Base-by-base conservation (phyloP, 2,113 vertebrate genomes). In the Otis tarda region DNA sequence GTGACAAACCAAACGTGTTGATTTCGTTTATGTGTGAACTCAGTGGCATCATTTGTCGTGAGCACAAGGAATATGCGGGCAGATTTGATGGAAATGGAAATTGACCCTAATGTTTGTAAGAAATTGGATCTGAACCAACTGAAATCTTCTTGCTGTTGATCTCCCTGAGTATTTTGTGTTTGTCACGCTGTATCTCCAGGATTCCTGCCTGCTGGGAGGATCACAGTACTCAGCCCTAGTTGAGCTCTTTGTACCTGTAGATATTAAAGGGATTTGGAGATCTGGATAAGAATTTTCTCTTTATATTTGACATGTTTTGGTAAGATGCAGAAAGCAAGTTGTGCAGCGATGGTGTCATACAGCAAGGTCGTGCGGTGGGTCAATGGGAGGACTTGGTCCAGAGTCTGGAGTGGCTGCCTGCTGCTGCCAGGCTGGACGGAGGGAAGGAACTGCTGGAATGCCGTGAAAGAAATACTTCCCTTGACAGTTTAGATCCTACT, bases 21-120 rank as follows among this genome's bases (percentile, higher is more conserved):
- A 52, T 83, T 92, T 87, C 14, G 1, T 79, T 64, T 73, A 80
- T 81, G 57, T 23, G 10, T 73, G 94, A 91, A 91, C 91, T 55
- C 50, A 61, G 4, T 5, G 19, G 60, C 13, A 12, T 53, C 1
- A 30, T 64, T 84, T 79, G 37, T 73, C 28, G 37, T 7, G 70
- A 96, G 43, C 74, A 55, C 7, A 0, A 81, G 88, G 65, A 78
- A 53, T 59, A 37, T 45, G 25, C 21, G 57, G 59, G 75, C 88
- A 79, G 43, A 78, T 87, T 79, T 92, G 94, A 76, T 79, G 71
- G 87, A 79, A 87, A 84, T 89, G 87, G 91, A 85, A 95, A 84
- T 82, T 39, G 78, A 15, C 61, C 69, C 4, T 39, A 45, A 87
- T 65, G 45, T 53, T 87, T 71, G 39, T 68, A 57, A 93, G 81